Evolutionary conservation across 2,888 invertebrate genomes (phyloP).

Genomic region (Drosophila dives): DNA sequence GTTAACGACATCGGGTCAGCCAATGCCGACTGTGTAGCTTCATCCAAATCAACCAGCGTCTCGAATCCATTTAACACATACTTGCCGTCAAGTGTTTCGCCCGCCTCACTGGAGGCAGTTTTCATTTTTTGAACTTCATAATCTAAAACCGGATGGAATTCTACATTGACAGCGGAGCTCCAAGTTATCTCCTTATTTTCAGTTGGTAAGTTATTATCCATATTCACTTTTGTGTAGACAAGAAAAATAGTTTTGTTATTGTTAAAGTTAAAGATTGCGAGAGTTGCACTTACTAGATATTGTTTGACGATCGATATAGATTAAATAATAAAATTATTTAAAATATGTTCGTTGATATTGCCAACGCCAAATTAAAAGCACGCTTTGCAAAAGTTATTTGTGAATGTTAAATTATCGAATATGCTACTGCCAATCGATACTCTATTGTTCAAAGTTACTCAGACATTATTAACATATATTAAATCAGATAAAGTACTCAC

Average conservation of each 20-base stretch:
- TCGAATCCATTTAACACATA: background rate
- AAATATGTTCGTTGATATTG: background rate
- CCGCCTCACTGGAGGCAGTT: background rate
- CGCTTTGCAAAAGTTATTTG: background rate
- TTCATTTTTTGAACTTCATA: slow-evolving; percentile 2
- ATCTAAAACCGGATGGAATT: background rate
- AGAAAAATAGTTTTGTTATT: background rate
- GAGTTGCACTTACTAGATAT: background rate
- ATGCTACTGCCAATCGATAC: background rate
- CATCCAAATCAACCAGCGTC: background rate
- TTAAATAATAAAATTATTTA: too few species aligned
- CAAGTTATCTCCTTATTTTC: background rate
- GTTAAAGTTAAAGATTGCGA: background rate
- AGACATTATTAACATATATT: background rate
- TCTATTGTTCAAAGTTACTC: background rate
- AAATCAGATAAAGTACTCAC: background rate
- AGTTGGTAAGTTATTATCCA: background rate
- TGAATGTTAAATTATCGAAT: background rate
- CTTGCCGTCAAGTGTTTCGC: too few species aligned
- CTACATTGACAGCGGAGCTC: background rate
- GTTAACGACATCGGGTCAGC: too few species aligned
- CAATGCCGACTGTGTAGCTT: background rate
- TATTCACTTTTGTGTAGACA: background rate
- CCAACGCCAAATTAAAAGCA: background rate
- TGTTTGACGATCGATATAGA: background rate